These are phyloP conservation scores for Drosophila flavopinicola DNA, from an alignment of 2,888 invertebrate genomes.

Conservation along the genomic window DNA sequence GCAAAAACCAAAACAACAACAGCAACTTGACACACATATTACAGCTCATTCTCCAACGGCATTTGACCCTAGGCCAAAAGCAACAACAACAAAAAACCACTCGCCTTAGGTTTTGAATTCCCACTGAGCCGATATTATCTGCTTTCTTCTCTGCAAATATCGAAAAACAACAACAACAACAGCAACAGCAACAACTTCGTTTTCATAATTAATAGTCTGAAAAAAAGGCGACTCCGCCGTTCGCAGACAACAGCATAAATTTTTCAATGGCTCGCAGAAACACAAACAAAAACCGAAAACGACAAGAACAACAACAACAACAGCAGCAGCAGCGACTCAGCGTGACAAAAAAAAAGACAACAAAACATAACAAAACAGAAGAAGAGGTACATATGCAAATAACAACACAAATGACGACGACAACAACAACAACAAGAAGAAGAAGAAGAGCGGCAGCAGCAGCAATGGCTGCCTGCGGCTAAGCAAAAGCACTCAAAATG, in stretches of 20 bases:
- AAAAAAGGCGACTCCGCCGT: constrained; percentile 37
- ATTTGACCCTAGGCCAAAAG: constrained; percentile 58
- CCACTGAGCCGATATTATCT: constrained; percentile 31
- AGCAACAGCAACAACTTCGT: constrained; percentile 19
- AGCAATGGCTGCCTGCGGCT: background rate
- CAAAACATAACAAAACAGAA: constrained; percentile 11
- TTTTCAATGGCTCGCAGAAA: constrained; percentile 29
- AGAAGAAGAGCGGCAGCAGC: too few relatives aligned
- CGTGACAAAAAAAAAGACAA: constrained; percentile 24
- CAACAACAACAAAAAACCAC: constrained; percentile 40
- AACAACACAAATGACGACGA: constrained; percentile 25
- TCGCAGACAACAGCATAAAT: constrained; percentile 27
- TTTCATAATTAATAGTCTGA: constrained; percentile 64
- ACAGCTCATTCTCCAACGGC: constrained; percentile 8
- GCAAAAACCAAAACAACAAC: constrained; percentile 1
- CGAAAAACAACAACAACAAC: constrained; percentile 39
- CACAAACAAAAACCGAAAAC: constrained; percentile 19
- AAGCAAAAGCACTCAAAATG: constrained; percentile 66
- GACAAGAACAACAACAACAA: constrained; percentile 28
- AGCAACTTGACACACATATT: constrained; percentile 39
- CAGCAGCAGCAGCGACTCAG: constrained; percentile 23
- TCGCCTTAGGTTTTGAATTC: constrained; percentile 8
- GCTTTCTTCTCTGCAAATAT: constrained; percentile 64
- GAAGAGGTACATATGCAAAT: constrained; percentile 41
- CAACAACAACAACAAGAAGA: constrained; percentile 21